Conservation (phyloP, 2,113 vertebrate species). For the Dipodomys ordii region DNA sequence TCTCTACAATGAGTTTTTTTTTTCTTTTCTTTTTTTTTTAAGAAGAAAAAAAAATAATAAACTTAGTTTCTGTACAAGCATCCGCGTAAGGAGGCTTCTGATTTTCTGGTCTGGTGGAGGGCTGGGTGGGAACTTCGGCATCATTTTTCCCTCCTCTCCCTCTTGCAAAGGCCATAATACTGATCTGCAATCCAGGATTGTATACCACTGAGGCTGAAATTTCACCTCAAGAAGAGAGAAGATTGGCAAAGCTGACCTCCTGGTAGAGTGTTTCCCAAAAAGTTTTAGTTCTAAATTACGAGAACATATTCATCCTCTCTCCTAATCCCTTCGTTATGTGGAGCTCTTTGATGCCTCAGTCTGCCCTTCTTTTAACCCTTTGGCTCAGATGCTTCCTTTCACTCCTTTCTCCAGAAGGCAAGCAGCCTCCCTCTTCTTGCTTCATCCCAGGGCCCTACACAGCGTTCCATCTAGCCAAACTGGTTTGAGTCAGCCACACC, state of each 20-base stretch:
- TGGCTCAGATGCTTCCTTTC: conserved; percentile 62
- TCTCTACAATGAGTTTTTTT: conserved; percentile 74
- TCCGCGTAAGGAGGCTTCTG: conserved; percentile 84
- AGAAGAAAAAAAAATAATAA: conserved; percentile 81
- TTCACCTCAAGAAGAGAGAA: conserved; percentile 8
- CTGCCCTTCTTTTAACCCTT: not conserved
- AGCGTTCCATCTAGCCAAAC: conserved; percentile 71
- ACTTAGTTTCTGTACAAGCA: conserved; percentile 85
- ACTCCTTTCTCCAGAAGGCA: conserved; percentile 54
- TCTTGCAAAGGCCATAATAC: conserved; percentile 35
- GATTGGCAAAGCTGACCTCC: conserved; percentile 9
- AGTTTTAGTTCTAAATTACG: not conserved
- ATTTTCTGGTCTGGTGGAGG: conserved; percentile 82
- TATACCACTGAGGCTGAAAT: conserved; percentile 53
- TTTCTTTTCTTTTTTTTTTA: conserved; percentile 72
- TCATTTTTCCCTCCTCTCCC: not conserved
- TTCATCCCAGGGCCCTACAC: conserved; percentile 50
- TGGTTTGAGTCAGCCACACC: conserved; percentile 80
- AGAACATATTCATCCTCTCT: not conserved
- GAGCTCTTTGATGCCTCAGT: not conserved
- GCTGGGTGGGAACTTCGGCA: conserved; percentile 77
- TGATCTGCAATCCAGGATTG: conserved; percentile 40
- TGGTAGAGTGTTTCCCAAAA: conserved; percentile 18
- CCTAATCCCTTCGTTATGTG: not conserved
- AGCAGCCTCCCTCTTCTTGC: conserved; percentile 41